phyloP scores from a whole-genome alignment of 2,888 invertebrate species.

The Oscheius sp. region DNA sequence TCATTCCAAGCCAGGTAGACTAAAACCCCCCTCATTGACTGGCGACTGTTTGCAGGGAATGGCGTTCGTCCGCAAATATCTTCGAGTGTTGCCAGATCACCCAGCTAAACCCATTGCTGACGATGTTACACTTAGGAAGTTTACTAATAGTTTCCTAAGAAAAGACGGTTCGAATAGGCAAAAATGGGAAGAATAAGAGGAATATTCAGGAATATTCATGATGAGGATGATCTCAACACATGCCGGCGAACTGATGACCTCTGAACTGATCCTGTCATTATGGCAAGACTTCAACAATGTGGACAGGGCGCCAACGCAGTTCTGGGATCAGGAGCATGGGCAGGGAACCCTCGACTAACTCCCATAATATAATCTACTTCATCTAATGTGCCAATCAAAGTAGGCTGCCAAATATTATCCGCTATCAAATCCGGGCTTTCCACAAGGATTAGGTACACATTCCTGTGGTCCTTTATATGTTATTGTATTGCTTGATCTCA shows the following conservation, averaged over 20 bases:
- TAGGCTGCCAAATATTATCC: slow-evolving; percentile 32
- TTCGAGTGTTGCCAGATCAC: slow-evolving; percentile 72
- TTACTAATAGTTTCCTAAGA: slow-evolving; percentile 72
- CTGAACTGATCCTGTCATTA: slow-evolving; percentile 72
- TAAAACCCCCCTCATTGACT: background rate
- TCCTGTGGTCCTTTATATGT: slow-evolving; percentile 21
- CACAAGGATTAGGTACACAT: slow-evolving; percentile 31
- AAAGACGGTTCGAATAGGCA: slow-evolving; percentile 53
- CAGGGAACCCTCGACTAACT: slow-evolving; percentile 54
- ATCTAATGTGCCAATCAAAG: slow-evolving; percentile 20
- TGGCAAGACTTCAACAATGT: slow-evolving; percentile 74
- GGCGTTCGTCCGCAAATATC: slow-evolving; percentile 72
- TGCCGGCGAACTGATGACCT: slow-evolving; percentile 73
- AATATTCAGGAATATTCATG: slow-evolving; percentile 72
- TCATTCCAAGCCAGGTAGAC: slow-evolving; percentile 71
- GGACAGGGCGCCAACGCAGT: slow-evolving; percentile 71
- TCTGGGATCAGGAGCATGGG: slow-evolving; percentile 72
- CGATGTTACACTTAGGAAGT: slow-evolving; percentile 71
- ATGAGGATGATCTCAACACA: slow-evolving; percentile 73
- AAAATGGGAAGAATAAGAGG: background rate
- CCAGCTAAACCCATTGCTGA: slow-evolving; percentile 72
- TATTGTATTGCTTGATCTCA: slow-evolving; percentile 29
- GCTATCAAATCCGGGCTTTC: slow-evolving; percentile 35
- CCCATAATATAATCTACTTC: background rate
- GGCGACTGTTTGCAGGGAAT: slow-evolving; percentile 61